Evolutionary conservation across 2,113 vertebrate genomes (phyloP), one percentile per base, ranked within the genome.

Genomic region (Boulengeromyrus knoepffleri): DNA sequence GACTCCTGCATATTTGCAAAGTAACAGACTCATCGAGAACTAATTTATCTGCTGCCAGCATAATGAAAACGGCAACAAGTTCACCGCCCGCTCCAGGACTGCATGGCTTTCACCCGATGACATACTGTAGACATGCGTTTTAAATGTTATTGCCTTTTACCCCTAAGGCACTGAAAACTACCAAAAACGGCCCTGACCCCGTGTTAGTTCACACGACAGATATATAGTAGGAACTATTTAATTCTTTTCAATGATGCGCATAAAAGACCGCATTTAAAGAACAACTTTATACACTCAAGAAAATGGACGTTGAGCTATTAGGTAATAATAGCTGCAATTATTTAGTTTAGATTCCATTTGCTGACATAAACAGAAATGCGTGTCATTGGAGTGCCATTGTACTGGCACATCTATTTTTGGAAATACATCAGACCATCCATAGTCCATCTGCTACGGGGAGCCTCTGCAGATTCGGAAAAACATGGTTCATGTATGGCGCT

Each of bases 361-460:
- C 74, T 80, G 74, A 80, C 74, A 80, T 80, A 80, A 80, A 80
- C 74, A 80, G 74, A 80, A 80, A 42, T 80, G 36, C 36, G 4
- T 80, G 74, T 80, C 74, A 80, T 80, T 42, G 36, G 13, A 80
- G 36, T 80, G 74, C 74, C 74, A 80, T 42, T 42, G 74, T 80
- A 80, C 74, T 19, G 74, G 36, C 36, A 39, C 74, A 80, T 36
- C 74, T 80, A 80, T 80, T 80, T 80, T 42, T 80, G 74, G 74
- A 80, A 80, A 80, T 80, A 80, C 74, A 80, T 80, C 74, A 80
- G 74, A 39, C 74, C 74, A 80, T 80, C 36, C 74, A 80, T 42
- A 80, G 36, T 19, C 31, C 74, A 80, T 80, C 74, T 80, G 31
- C 74, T 80, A 80, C 36, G 36, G 36, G 36, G 36, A 80, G 74